Evolutionary conservation across 2,888 invertebrate genomes (phyloP), one percentile per base, ranked within the genome.

Genomic region (Plagodis pulveraria): DNA sequence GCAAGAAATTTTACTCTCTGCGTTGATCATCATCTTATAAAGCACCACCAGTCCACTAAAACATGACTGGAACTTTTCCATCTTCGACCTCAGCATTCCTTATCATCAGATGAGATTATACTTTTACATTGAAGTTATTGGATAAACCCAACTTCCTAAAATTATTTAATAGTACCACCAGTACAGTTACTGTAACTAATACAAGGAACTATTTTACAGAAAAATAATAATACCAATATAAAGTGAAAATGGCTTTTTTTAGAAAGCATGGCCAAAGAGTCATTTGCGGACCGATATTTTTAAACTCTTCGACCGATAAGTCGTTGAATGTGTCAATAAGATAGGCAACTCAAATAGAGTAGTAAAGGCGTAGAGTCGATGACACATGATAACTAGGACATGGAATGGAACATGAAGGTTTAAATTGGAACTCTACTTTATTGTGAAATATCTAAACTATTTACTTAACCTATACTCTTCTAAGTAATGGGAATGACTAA

Each of bases 321-420:
- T 87, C 79, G 81, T 82, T 80, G 80, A 78, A 83, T 76, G 82
- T 87, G 90, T 91, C 87, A 90, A 91, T 85, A 89, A 74, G 91
- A 91, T 91, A 91, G 85, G 76, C 57, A 78, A 82, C 59, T 78
- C 83, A 89, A 91, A 91, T 85, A 89, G 76, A 77, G 77, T 75
- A 78, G 80, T 76, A 73, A 76, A 83, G 76, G 72, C 76, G 72
- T 75, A 70, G 73, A 79, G 87, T 84, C 86, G 85, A 83, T 82
- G 87, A 86, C 87, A 82, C 77, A 74, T 72, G 71, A 67, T 78
- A 81, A 80, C 74, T 76, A 70, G 75, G 71, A 76, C 77, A 72
- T 70, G 70, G 66, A 66, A 68, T 22, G 68, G 44, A 52, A 59
- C 52, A 48, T 34, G 44, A 41, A 41, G 38, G 40, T 48, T 52